A percentile compares a stretch with the other conserved stretches of the same genome.
Evolutionary conservation across 1,140 invertebrate species (phyloP).

Genomic region (Camponotus vicinus): DNA sequence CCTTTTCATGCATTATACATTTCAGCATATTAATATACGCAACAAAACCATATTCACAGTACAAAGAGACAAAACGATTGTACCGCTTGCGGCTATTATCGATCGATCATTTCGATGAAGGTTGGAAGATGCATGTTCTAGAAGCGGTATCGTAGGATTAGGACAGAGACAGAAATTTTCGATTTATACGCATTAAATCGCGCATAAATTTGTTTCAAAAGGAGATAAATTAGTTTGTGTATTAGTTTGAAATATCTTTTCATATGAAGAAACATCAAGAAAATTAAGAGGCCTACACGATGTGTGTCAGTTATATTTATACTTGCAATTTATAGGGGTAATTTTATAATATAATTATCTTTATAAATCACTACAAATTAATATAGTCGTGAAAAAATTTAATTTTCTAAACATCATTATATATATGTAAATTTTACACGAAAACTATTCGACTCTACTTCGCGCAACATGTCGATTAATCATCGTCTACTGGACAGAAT

Average conservation of each 20-base stretch:
- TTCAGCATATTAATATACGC: conserved; percentile 69
- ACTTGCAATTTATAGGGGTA: neutral
- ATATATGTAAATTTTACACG: neutral
- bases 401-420: neutral
- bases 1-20: conserved; percentile 65
- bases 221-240: conserved; percentile 37
- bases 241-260: conserved; percentile 6
- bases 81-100: conserved; percentile 51
- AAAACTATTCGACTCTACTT: conserved; percentile 9
- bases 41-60: conserved; percentile 65
- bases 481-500: neutral
- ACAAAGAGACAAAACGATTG: conserved; percentile 71
- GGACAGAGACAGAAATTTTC: conserved; percentile 25
- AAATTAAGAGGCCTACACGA: neutral
- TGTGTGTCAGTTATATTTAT: neutral
- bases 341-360: neutral
- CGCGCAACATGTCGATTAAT: conserved; percentile 45
- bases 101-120: conserved; percentile 72
- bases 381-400: neutral
- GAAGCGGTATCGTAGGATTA: conserved; percentile 47
- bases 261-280: neutral
- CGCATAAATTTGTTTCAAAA: conserved; percentile 7
- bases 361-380: neutral
- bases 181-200: conserved; percentile 10
- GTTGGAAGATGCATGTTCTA: conserved; percentile 34